Evolutionary conservation across 2,113 vertebrate genomes (phyloP).

Genomic region (Martes martes): DNA sequence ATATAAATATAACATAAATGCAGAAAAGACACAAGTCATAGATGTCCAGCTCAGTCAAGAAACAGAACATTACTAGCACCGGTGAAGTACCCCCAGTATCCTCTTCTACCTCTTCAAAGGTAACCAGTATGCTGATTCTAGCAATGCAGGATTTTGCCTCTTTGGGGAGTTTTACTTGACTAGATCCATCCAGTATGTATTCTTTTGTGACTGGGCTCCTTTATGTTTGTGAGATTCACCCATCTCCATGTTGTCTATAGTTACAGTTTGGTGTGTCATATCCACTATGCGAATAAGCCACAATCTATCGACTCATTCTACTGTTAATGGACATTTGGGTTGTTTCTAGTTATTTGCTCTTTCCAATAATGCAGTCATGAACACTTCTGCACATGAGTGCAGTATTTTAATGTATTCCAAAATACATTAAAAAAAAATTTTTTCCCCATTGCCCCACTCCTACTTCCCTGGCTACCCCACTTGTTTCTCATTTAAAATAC

Average conservation of each 20-base stretch:
- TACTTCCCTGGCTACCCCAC: background rate
- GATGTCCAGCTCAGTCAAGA: background rate
- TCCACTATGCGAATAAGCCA: background rate
- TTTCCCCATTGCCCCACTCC: background rate
- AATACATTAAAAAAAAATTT: background rate
- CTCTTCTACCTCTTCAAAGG: background rate
- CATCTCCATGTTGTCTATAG: background rate
- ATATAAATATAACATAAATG: background rate
- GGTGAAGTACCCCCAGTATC: background rate
- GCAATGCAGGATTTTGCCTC: background rate
- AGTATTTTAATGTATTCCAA: background rate
- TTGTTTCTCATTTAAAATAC: background rate
- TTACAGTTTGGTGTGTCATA: background rate
- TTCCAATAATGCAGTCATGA: background rate
- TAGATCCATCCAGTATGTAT: background rate
- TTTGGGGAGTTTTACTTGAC: background rate
- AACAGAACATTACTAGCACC: background rate
- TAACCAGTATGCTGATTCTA: background rate
- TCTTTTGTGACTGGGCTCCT: background rate
- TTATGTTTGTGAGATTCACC: background rate
- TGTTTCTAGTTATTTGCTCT: background rate
- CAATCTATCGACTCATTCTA: background rate
- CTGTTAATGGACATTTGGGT: background rate
- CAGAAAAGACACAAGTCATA: background rate
- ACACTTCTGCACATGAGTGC: background rate